Base-by-base conservation (phyloP, 2,888 invertebrate genomes). In the Andrena fulva region DNA sequence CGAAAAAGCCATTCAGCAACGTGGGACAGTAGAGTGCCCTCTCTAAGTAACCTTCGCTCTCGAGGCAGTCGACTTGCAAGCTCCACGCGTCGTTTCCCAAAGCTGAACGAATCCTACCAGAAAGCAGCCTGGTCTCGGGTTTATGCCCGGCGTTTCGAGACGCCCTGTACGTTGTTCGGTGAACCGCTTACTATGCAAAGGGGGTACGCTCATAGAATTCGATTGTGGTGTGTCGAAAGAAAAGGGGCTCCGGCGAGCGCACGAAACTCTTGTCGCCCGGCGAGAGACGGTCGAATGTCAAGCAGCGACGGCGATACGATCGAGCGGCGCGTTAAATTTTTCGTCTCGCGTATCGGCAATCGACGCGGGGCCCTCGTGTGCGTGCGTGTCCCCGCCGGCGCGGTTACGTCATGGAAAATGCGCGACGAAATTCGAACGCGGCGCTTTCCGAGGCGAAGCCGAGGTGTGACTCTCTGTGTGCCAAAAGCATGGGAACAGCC, bases 151-250 rank as follows among this genome's bases (percentile, higher is more conserved):
- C 8, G 54, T 54, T 20, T n/a, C 20, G 33, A 20, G 33, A 33
- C 62, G 48, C 27, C 64, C 62, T 56, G 62, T 77, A 59, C 20
- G 68, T 72, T 63, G 35, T 71, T 62, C 67, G 50, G 77, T 77
- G 66, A 76, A 76, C 66, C 75, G 77, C 69, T 81, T 78, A 54
- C 77, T 73, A 81, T 81, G 80, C 81, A 74, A 77, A 75, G 81
- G 74, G 74, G 75, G 72, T 68, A 82, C 81, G 77, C 73, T 82
- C 82, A 63, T 84, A 84, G 82, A 82, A 84, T 84, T 81, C 69
- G 82, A 76, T 83, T 84, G 74, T 77, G 69, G 70, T 74, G 56
- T 33, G 73, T 81, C 77, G 74, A 80, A 80, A 77, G 80, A 52
- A 60, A 64, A 27, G 50, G 59, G 74, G 31, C 66, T 12, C 16